A percentile compares a stretch with the other conserved stretches of the same genome.
Evolutionary conservation across 2,888 invertebrate species (phyloP).

Genomic region (Ophion ventricosus): DNA sequence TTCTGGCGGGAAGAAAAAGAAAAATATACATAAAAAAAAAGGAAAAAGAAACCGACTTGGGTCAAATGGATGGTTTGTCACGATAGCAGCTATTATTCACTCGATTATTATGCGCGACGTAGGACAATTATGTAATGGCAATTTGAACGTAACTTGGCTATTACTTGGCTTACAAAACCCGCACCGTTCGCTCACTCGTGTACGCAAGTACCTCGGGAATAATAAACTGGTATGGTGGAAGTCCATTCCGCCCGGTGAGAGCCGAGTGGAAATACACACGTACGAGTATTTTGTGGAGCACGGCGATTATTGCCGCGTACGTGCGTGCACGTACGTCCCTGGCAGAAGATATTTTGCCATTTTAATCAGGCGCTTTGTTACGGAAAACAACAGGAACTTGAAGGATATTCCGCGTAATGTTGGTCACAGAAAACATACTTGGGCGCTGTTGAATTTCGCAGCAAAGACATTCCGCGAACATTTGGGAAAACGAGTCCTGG

Average conservation of each 20-base stretch:
- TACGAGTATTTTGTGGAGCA: conserved; percentile 35
- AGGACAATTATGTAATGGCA: conserved; percentile 60
- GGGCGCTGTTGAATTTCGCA: not conserved
- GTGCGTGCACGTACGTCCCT: conserved; percentile 44
- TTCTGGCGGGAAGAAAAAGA: not conserved
- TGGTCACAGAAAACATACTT: too few species aligned
- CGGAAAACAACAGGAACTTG: not conserved
- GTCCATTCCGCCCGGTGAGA: conserved; percentile 4
- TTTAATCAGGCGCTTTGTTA: conserved; percentile 19
- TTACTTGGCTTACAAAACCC: conserved; percentile 60
- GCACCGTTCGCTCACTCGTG: conserved; percentile 23
- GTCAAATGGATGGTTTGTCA: conserved; percentile 48
- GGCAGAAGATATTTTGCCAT: conserved; percentile 23
- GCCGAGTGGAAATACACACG: conserved; percentile 11
- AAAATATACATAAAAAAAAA: conserved; percentile 22
- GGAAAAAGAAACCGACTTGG: not conserved
- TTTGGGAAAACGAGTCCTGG: not conserved
- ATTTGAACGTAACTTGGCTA: conserved; percentile 55
- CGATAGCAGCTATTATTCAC: conserved; percentile 60
- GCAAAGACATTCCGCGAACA: conserved; percentile 4
- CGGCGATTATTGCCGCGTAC: conserved; percentile 21
- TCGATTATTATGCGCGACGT: conserved; percentile 29
- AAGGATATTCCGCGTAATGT: too few species aligned
- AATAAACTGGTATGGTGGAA: not conserved
- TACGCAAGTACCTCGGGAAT: conserved; percentile 8